Conservation (phyloP, 2,888 invertebrate genomes). For the Azorinus chamasolen region DNA sequence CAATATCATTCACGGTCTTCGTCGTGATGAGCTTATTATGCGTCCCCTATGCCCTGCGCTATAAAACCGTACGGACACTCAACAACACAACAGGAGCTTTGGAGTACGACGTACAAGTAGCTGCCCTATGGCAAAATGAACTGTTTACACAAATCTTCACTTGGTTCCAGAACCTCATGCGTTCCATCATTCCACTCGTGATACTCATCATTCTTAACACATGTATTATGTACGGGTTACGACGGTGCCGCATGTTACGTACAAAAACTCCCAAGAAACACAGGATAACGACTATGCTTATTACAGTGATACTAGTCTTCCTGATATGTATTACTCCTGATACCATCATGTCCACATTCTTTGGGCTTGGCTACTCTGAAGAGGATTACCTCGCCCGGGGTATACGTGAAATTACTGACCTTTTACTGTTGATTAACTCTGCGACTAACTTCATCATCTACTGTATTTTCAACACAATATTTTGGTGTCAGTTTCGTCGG, state of each 20-base stretch:
- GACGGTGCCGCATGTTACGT: slow-evolving; percentile 74
- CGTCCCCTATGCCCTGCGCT: slow-evolving; percentile 82
- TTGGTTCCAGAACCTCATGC: slow-evolving; percentile 83
- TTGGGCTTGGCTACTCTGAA: slow-evolving; percentile 84
- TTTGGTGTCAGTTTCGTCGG: slow-evolving; percentile 77
- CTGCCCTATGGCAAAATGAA: slow-evolving; percentile 80
- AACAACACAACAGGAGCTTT: slow-evolving; percentile 64
- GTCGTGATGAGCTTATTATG: slow-evolving; percentile 80
- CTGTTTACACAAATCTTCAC: slow-evolving; percentile 77
- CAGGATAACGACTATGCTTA: slow-evolving; percentile 84
- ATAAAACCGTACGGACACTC: slow-evolving; percentile 70
- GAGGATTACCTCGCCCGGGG: slow-evolving; percentile 81
- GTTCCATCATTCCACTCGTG: slow-evolving; percentile 83
- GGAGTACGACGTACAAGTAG: slow-evolving; percentile 74
- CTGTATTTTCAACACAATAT: slow-evolving; percentile 84
- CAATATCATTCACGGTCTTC: slow-evolving; percentile 77
- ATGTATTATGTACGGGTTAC: slow-evolving; percentile 81
- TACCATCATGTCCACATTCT: slow-evolving; percentile 84
- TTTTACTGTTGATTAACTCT: slow-evolving; percentile 83
- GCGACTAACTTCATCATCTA: slow-evolving; percentile 85
- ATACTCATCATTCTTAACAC: slow-evolving; percentile 81
- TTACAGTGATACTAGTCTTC: slow-evolving; percentile 84
- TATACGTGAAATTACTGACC: slow-evolving; percentile 85
- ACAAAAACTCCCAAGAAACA: slow-evolving; percentile 77
- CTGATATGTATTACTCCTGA: slow-evolving; percentile 85